Evolutionary conservation across 2,888 invertebrate species (phyloP).

Genomic region (Noctua fimbriata): DNA sequence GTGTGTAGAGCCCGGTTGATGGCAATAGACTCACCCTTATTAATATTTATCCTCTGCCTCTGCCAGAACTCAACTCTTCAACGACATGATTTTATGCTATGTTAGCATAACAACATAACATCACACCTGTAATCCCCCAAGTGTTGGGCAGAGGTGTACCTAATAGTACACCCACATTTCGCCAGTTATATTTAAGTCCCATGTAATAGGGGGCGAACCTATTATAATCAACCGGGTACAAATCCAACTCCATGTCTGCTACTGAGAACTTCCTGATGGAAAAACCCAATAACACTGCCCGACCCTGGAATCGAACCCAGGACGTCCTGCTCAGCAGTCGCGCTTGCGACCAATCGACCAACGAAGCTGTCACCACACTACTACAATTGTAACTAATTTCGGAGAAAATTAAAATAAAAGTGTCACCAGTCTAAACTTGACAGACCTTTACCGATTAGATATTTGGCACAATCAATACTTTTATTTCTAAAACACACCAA

Average conservation of each 20-base stretch:
- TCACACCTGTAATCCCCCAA: too few relatives aligned
- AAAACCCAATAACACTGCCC: neutral
- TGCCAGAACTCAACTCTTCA: too few relatives aligned
- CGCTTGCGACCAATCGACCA: neutral
- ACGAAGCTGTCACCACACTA: neutral
- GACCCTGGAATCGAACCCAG: neutral
- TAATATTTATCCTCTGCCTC: too few relatives aligned
- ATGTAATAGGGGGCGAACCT: neutral
- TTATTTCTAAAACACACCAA: constrained; percentile 29
- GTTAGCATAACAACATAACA: too few relatives aligned
- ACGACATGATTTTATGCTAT: too few relatives aligned
- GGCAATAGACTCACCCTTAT: too few relatives aligned
- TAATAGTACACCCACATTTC: neutral
- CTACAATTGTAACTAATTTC: neutral
- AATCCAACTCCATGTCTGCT: neutral
- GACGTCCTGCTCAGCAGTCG: neutral
- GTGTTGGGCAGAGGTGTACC: too few relatives aligned
- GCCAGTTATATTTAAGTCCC: neutral
- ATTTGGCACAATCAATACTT: constrained; percentile 47
- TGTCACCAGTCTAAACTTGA: constrained; percentile 8
- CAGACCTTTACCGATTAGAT: constrained; percentile 17
- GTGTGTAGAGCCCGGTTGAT: too few relatives aligned
- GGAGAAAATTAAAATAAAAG: neutral
- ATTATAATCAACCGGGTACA: neutral
- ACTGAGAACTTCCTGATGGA: neutral